phyloP scores from a whole-genome alignment of 2,113 vertebrate genomes.

The Callopanchax toddi region DNA sequence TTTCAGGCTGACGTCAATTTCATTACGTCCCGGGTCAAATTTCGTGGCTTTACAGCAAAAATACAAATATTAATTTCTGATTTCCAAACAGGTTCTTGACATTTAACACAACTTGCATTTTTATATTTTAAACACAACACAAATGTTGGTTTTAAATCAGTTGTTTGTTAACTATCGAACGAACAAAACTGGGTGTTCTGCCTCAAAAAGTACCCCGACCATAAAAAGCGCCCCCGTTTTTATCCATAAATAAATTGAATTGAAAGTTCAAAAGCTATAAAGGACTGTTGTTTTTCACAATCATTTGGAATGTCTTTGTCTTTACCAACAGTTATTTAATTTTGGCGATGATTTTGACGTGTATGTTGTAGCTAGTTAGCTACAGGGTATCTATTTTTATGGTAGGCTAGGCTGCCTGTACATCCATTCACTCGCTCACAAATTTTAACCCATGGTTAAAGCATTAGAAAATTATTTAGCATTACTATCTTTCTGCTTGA shows the following conservation, averaged over 20 bases:
- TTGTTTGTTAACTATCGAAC: no score
- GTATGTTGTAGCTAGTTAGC: background rate
- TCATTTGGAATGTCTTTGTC: background rate
- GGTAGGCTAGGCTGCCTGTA: background rate
- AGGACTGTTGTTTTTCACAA: background rate
- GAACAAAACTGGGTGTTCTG: background rate
- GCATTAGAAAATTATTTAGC: no score
- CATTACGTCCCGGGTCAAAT: background rate
- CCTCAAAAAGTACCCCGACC: background rate
- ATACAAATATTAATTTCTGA: background rate
- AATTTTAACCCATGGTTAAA: background rate
- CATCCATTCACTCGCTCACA: no score
- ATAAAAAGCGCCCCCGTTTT: background rate
- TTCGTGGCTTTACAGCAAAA: background rate
- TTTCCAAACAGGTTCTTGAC: no score
- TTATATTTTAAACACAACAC: background rate
- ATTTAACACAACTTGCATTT: background rate
- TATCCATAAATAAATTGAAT: background rate
- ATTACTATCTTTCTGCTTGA: background rate
- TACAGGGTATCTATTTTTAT: background rate
- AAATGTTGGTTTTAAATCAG: background rate
- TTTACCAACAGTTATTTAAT: background rate
- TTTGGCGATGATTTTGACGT: background rate
- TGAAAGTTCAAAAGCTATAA: background rate
- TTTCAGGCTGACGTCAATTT: slow-evolving; percentile 43